Percentiles rank a stretch among this genome's conserved stretches.
These are phyloP conservation scores for Tragelaphus strepsiceros DNA, from an alignment of 2,113 vertebrate species.

Conservation along the genomic window DNA sequence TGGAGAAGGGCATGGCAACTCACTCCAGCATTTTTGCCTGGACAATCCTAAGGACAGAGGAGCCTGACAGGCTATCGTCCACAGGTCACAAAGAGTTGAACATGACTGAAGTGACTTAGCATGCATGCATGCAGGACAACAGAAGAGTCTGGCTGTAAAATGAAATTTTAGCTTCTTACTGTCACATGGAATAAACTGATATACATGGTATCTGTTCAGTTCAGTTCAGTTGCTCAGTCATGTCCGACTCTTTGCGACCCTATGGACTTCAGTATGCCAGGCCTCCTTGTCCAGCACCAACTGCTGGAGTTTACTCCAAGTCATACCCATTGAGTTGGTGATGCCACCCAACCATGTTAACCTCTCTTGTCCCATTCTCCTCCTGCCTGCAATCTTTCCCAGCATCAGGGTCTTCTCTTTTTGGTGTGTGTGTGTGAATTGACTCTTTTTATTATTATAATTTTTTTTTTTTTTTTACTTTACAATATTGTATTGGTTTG, in stretches of 20 bases:
- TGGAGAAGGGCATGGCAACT: background rate
- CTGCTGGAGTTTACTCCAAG: background rate
- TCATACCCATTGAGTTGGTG: background rate
- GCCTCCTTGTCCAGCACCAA: background rate
- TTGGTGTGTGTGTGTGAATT: too few species aligned
- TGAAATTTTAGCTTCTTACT: background rate
- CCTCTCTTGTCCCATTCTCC: background rate
- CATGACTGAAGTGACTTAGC: background rate
- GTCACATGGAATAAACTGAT: background rate
- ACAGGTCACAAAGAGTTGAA: background rate
- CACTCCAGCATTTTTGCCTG: background rate
- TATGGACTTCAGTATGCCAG: background rate
- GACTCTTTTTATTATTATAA: too few species aligned
- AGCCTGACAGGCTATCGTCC: background rate
- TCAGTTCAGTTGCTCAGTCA: background rate
- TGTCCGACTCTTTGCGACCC: background rate
- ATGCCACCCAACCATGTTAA: background rate
- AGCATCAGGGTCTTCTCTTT: background rate
- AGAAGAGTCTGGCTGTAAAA: background rate
- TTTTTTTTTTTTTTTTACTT: too few species aligned
- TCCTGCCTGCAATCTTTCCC: background rate
- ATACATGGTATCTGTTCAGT: background rate
- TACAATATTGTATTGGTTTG: too few species aligned
- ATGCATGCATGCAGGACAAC: accelerated
- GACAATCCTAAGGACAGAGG: background rate